These are phyloP conservation scores for Chaunax sp. DNA, from an alignment of 2,797 vertebrate species.

Conservation along the genomic window DNA sequence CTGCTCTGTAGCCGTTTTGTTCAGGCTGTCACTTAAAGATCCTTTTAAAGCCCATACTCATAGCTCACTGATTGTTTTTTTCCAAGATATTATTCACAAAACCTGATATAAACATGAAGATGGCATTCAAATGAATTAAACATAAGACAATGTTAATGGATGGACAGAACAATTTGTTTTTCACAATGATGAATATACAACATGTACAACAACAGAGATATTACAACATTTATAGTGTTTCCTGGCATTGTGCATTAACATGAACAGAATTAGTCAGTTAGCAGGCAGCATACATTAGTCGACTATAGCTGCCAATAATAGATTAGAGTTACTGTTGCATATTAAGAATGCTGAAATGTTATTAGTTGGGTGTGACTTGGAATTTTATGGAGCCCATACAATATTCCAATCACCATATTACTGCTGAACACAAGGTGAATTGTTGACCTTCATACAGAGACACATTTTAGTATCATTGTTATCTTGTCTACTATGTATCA, in stretches of 20 bases:
- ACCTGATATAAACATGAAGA: neutral
- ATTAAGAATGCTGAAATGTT: constrained; percentile 14
- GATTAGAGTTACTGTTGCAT: constrained; percentile 20
- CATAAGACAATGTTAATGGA: neutral
- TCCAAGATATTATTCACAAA: neutral
- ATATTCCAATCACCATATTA: neutral
- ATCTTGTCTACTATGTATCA: neutral
- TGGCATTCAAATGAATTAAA: too few relatives aligned
- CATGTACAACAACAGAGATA: constrained; percentile 7
- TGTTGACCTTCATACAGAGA: constrained; percentile 6
- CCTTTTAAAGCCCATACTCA: constrained; percentile 7
- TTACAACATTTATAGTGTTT: constrained; percentile 30
- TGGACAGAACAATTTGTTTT: constrained; percentile 5
- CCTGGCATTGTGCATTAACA: constrained; percentile 27
- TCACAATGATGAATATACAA: neutral
- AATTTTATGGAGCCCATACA: neutral
- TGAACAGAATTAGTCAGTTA: constrained; percentile 30
- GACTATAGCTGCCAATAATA: constrained; percentile 23
- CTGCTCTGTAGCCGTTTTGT: constrained; percentile 4
- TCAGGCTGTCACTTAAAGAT: neutral
- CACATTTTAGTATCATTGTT: constrained; percentile 6
- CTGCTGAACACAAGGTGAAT: neutral
- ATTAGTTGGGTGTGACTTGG: constrained; percentile 1
- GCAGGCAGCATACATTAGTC: constrained; percentile 24
- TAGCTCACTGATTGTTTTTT: constrained; percentile 3